Base-by-base conservation (phyloP, 2,888 invertebrate species). In the Physocephala rufipes region DNA sequence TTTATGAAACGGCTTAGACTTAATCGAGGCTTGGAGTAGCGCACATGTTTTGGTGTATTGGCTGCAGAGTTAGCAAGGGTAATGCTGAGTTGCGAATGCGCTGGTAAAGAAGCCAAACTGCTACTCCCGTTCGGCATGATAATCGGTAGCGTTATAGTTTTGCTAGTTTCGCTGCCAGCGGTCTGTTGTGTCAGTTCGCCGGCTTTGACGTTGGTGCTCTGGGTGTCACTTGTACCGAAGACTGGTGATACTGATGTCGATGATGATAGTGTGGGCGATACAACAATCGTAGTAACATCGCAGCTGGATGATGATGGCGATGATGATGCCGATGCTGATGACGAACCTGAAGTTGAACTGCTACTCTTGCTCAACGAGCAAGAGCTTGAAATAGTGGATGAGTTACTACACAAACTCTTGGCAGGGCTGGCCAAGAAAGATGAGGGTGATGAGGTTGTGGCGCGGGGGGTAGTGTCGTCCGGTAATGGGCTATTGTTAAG, bases 1-100 rank as follows among this genome's bases (percentile, higher is more conserved):
- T 85, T 84, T 67, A 84, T 82, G 67, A 82, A 84, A n/a, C 85
- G 82, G 69, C 85, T 86, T 71, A 86, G 78, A 74, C 85, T 86
- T 36, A 86, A 76, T 5, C 86, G 83, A 1, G 85, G 86, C 75
- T 86, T 86, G 2, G 82, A 79, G 70, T 85, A 85, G 55, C 86
- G 86, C 43, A 80, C 76, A 74, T 82, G 84, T 72, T 85, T 85
- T 59, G 86, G 85, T 43, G 85, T 85, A 70, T 80, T 85, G 51
- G 85, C 80, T 15, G 86, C 84, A 12, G 86, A 85, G 74, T 78
- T 82, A 49, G 78, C 28, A 58, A 59, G 58, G 36, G 36, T 9
- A 26, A 59, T 19, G 59, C 28, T 49, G 21, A 51, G 58, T 45
- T 64, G 61, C 30, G 62, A 51, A 19, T 76, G 75, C 59, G 75